Base-by-base conservation (phyloP, 2,113 vertebrate species). In the Choloepus hoffmanni region DNA sequence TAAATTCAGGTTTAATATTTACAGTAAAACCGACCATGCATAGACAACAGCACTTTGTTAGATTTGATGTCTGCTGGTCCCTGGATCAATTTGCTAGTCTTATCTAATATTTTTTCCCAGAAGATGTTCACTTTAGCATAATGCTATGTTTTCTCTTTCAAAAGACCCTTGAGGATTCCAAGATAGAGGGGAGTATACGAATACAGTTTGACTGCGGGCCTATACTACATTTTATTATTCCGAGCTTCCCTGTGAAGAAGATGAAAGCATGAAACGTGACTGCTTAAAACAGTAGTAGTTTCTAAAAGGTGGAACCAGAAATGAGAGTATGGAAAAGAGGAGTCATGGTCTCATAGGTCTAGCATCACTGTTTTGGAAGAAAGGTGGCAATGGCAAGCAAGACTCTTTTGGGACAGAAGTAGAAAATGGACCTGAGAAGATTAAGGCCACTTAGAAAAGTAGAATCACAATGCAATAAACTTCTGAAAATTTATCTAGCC, bases 181-280 rank as follows among this genome's bases (percentile, higher is more conserved):
- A 70, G 74, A 33, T 2, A 81, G 76, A 90, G 65, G n/a, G 55
- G 30, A 26, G 19, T 43, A 90, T 85, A 24, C 15, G 85, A 82
- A 92, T n/a, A 68, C 6, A 85, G 14, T 48, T 65, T 94, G 62
- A 90, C 33, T 90, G 95, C 45, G 90, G 62, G 72, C 23, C 33
- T 73, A 77, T 5, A 33, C 1, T n/a, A 45, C 23, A 63, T 68
- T 58, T 30, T 70, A 85, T 58, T 53, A 68, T 94, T 89, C 24
- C 5, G 79, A 50, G 70, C 19, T 72, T 85, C 18, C 62, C 36
- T 84, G 45, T 62, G 78, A 81, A 93, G 72, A 89, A 50, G n/a
- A 85, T 65, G 33, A 62, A 90, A 53, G 3, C 14, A 4, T 55
- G 7, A 93, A 84, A 86, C 10, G 6, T 40, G 58, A 30, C 45